Base-by-base conservation (phyloP, 2,797 vertebrate genomes). In the Gymnoscopelus braueri region DNA sequence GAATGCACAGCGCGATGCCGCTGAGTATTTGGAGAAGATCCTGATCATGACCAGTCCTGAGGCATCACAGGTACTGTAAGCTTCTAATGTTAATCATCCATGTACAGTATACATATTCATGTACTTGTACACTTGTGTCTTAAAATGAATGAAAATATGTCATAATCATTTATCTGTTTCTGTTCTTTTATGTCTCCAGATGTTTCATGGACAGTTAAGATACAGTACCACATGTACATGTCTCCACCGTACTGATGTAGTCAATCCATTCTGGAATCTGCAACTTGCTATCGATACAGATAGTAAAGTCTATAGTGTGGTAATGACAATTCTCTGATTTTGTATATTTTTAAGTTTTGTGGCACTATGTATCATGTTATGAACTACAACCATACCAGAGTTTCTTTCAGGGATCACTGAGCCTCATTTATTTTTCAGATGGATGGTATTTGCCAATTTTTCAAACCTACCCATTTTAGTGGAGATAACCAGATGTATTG, bases 401-500 rank as follows among this genome's bases (percentile, higher is more conserved):
- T 51, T 51, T 51, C 12, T 51, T 51, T 51, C 50, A 51, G 14
- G n/a, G 50, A 19, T 32, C 3, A 47, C 24, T 50, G 54, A 32
- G 52, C 4, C 12, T 65, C 13, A 11, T 56, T 7, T 47, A 24
- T 47, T 47, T 29, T 52, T 61, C 32, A 92, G 90, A 39, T 2
- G 2, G 15, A 79, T 0, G 75, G 85, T 7, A 63, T 89, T 2
- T 0, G 79, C 0, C 13, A 55, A 0, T 90, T 83, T 78, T 91
- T 92, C 60, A 24, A 35, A 58, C 0, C 6, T 2, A 58, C 63
- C 0, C 0, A 0, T 10, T 58, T 91, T 35, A 63, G 7, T 0
- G 87, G 88, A 77, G 83, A 88, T 3, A 80, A 94, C 75, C 88
- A 88, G 88, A 54, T 93, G 65, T 93, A 92, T 67, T 94, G 93